These are phyloP conservation scores for Cebus imitator DNA, from an alignment of 2,113 vertebrate genomes.

Conservation along the genomic window DNA sequence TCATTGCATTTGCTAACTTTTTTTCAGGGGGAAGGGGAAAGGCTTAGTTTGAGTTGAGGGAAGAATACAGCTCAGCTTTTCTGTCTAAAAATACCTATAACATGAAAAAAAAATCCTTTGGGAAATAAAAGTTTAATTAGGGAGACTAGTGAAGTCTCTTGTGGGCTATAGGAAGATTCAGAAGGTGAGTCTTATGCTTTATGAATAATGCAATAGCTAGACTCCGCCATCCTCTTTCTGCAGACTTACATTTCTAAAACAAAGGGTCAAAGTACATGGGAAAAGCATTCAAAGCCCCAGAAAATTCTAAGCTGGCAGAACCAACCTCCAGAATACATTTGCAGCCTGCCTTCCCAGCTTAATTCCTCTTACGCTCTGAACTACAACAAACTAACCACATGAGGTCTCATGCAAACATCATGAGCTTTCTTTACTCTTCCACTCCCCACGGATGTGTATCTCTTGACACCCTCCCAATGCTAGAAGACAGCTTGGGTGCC, in stretches of 20 bases:
- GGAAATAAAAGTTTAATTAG: slow-evolving; percentile 68
- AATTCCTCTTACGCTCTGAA: neutral
- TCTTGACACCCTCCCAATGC: rapidly evolving
- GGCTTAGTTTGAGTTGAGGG: neutral
- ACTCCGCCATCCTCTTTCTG: slow-evolving; percentile 30
- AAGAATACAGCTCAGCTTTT: neutral
- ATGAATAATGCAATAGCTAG: slow-evolving; percentile 75
- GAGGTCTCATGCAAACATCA: neutral
- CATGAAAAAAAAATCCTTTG: slow-evolving; percentile 32
- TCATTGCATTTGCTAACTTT: neutral
- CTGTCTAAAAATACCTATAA: neutral
- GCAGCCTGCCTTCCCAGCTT: slow-evolving; percentile 24
- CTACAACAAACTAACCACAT: neutral
- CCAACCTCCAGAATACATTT: slow-evolving; percentile 36
- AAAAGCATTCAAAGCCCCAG: slow-evolving; percentile 62
- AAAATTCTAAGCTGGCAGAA: slow-evolving; percentile 49
- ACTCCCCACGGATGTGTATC: rapidly evolving
- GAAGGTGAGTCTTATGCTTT: slow-evolving; percentile 52
- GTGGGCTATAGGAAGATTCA: slow-evolving; percentile 50
- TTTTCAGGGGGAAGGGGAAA: neutral
- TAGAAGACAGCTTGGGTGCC: neutral
- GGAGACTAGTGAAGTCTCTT: slow-evolving; percentile 46
- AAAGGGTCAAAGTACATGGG: slow-evolving; percentile 74
- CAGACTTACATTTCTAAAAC: slow-evolving; percentile 75
- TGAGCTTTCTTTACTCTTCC: neutral